These are phyloP conservation scores for Sorex araneus DNA, from an alignment of 2,113 vertebrate species.

Conservation along the genomic window DNA sequence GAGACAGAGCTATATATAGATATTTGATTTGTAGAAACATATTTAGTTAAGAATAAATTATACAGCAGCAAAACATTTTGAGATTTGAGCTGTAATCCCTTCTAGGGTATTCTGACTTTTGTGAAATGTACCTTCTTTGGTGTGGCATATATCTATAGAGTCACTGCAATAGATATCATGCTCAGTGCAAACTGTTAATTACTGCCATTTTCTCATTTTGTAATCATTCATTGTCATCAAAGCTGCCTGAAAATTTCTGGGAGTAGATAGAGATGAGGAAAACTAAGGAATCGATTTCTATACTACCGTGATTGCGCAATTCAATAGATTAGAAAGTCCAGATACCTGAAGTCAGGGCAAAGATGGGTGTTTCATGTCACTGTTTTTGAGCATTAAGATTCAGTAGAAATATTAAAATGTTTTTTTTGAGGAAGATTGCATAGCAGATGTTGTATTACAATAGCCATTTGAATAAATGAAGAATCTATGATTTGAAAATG, in stretches of 20 bases:
- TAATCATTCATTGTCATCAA: neutral
- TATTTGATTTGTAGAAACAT: neutral
- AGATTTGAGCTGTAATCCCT: neutral
- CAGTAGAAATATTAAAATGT: neutral
- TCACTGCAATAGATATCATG: neutral
- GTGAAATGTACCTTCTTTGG: neutral
- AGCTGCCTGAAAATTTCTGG: neutral
- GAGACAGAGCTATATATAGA: neutral
- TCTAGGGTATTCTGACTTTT: neutral
- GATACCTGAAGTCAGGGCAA: neutral
- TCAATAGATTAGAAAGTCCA: too few species aligned
- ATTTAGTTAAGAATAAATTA: slow-evolving; percentile 12
- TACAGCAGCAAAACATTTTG: neutral
- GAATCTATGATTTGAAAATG: neutral
- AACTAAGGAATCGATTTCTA: neutral
- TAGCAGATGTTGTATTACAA: neutral
- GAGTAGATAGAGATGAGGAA: neutral
- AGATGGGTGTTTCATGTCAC: neutral
- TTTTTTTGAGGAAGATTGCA: neutral
- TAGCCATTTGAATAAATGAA: neutral
- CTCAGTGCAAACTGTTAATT: neutral
- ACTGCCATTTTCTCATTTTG: neutral
- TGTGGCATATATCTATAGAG: neutral
- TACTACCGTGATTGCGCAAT: neutral
- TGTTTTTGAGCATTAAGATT: neutral